Conservation (phyloP, 2,797 vertebrate genomes). For the Gymnodraco acuticeps region DNA sequence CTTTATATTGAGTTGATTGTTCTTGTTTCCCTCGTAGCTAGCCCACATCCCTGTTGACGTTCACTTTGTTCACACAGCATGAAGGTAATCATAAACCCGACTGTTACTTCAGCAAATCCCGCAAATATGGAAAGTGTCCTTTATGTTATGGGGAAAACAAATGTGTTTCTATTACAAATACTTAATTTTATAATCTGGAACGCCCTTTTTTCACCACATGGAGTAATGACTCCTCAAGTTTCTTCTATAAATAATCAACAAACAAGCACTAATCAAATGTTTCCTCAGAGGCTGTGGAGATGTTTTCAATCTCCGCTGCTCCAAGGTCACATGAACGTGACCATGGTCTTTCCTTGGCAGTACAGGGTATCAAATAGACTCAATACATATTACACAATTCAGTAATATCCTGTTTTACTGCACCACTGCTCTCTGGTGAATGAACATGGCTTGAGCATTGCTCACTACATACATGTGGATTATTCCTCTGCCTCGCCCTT, state of each 20-base stretch:
- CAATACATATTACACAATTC: neutral
- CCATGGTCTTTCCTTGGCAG: neutral
- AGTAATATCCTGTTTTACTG: slow-evolving; percentile 6
- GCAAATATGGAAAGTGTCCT: too few relatives aligned
- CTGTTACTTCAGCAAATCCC: too few relatives aligned
- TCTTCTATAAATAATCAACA: neutral
- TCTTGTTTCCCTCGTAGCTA: too few relatives aligned
- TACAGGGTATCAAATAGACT: neutral
- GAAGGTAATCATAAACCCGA: too few relatives aligned
- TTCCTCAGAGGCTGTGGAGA: neutral
- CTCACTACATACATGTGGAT: slow-evolving; percentile 8
- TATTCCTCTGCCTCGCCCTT: slow-evolving; percentile 20
- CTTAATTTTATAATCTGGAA: neutral
- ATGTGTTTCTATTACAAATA: slow-evolving; percentile 13
- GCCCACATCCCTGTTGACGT: too few relatives aligned
- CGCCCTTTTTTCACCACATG: neutral
- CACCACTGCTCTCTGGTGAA: neutral
- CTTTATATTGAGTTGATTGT: too few relatives aligned
- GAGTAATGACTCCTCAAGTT: too few relatives aligned
- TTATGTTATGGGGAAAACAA: slow-evolving; percentile 2
- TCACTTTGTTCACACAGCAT: neutral
- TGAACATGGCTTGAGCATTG: slow-evolving; percentile 12
- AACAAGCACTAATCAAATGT: neutral
- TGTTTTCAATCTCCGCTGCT: neutral
- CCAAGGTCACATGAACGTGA: neutral